Base-by-base conservation (phyloP, 2,797 vertebrate genomes). In the Loris lydekkerianus region DNA sequence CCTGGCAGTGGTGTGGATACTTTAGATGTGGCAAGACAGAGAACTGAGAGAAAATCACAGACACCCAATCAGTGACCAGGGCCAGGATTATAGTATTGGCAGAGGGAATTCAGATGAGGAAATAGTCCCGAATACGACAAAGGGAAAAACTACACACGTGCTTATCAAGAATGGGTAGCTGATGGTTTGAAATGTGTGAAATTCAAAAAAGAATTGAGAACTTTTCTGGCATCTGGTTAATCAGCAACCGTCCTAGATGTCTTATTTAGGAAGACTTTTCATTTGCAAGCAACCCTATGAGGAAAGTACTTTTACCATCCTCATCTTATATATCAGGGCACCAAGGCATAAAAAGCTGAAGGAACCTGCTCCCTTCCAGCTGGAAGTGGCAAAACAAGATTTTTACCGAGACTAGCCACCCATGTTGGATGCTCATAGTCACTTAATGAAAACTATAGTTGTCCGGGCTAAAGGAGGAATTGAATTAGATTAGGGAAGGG, bases 101-200 rank as follows among this genome's bases (percentile, higher is more conserved):
- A 49, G 34, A 83, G 17, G 63, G 70, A 72, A 83, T 77, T 63
- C 67, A 73, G 21, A 67, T 53, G 77, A 84, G 14, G 31, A 94
- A 76, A 87, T 53, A 84, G 56, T 58, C 65, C 31, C 2, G 14
- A 86, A 78, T 27, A 46, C 27, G 49, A 78, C 72, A 63, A 76
- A 67, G 61, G 10, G 37, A 43, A 70, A 53, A 72, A 72, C 8
- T 3, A 43, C 10, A 0, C 13, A 1, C 13, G 14, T 14, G 49
- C 14, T 53, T 5, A 56, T 72, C 23, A 65, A 29, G 3, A 53
- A 56, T n/a, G 21, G 27, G 11, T n/a, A 6, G 11, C 61, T 43
- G 2, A 31, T 60, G 5, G 2, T 29, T 58, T 13, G 31, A 85
- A 0, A 70, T 49, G 15, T 34, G 3, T 85, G 37, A 53, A 25